Evolutionary conservation across 2,888 invertebrate species (phyloP).

Genomic region (Bellardia bayeri): DNA sequence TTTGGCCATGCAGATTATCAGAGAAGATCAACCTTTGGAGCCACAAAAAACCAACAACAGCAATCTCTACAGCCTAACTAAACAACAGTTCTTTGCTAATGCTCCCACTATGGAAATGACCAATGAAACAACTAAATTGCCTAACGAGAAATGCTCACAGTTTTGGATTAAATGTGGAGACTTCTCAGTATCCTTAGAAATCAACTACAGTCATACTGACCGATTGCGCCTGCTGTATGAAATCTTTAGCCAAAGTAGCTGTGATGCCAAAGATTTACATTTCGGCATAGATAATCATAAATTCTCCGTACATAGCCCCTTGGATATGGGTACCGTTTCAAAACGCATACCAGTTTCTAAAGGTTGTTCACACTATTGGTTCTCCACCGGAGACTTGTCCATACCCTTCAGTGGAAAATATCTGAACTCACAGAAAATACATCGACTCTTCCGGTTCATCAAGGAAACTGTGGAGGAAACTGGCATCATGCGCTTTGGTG

Average conservation of each 20-base stretch:
- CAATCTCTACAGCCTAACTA: slow-evolving; percentile 64
- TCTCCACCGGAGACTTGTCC: slow-evolving; percentile 80
- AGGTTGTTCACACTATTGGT: slow-evolving; percentile 82
- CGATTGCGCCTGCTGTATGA: slow-evolving; percentile 79
- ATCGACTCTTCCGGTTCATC: slow-evolving; percentile 79
- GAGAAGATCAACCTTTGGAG: slow-evolving; percentile 80
- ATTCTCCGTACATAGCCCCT: slow-evolving; percentile 72
- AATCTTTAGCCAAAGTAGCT: slow-evolving; percentile 80
- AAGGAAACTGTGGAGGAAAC: slow-evolving; percentile 71
- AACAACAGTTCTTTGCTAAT: slow-evolving; percentile 77
- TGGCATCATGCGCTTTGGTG: slow-evolving; percentile 78
- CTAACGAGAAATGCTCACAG: slow-evolving; percentile 72
- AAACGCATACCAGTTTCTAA: slow-evolving; percentile 75
- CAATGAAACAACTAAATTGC: slow-evolving; percentile 37
- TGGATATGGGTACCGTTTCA: slow-evolving; percentile 66
- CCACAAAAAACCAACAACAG: neutral
- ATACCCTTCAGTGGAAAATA: slow-evolving; percentile 81
- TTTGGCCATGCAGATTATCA: slow-evolving; percentile 81
- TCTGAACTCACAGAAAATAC: slow-evolving; percentile 77
- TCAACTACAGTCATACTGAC: slow-evolving; percentile 75
- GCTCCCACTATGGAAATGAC: slow-evolving; percentile 76
- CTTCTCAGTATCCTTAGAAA: slow-evolving; percentile 78
- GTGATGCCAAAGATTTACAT: slow-evolving; percentile 77
- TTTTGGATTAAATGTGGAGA: slow-evolving; percentile 81
- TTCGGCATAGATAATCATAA: slow-evolving; percentile 82